phyloP scores from a whole-genome alignment of 2,797 vertebrate species.

The Muscicapa comitata region DNA sequence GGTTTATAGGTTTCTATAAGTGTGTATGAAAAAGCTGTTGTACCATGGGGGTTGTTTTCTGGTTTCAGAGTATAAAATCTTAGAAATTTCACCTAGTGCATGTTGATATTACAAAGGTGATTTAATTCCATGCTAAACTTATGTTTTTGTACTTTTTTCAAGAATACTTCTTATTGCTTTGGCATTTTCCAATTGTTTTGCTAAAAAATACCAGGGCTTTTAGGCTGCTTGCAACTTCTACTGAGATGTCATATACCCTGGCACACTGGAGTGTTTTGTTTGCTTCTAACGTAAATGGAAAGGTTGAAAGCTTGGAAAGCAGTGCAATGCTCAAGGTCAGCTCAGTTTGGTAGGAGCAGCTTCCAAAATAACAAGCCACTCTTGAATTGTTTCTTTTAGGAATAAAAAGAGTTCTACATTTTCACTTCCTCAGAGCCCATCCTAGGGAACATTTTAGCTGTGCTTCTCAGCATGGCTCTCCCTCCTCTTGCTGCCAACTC shows the following conservation, averaged over 20 bases:
- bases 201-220: background rate
- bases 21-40: background rate
- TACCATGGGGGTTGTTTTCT: background rate
- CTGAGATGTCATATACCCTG: background rate
- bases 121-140: background rate
- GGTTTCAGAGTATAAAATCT: background rate
- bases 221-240: background rate
- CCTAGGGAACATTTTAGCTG: fast-evolving
- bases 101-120: background rate
- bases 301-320: background rate
- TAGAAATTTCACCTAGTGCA: background rate
- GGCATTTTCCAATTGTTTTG: background rate
- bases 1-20: background rate
- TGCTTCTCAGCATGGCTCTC: background rate
- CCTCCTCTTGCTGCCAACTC: background rate
- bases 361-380: background rate
- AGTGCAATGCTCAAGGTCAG: background rate
- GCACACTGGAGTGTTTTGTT: background rate
- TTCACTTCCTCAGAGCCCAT: background rate
- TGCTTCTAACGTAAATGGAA: background rate
- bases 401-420: background rate
- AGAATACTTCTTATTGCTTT: background rate
- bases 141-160: background rate
- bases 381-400: background rate
- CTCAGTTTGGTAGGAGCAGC: background rate